Evolutionary conservation across 2,888 invertebrate species (phyloP).

Genomic region (Charanyca ferruginea): DNA sequence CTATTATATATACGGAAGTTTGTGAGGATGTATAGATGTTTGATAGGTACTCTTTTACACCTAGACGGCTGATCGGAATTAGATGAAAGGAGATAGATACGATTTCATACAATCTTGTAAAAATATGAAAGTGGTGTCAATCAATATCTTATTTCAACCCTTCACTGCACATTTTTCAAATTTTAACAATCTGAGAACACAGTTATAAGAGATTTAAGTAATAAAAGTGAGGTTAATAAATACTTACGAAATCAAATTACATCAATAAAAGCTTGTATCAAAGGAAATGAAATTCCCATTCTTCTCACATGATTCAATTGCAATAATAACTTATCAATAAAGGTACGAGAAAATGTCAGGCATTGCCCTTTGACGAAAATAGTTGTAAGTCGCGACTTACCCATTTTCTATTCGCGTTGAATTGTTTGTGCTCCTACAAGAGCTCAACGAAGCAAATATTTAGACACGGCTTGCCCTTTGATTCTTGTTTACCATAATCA

Average conservation of each 20-base stretch:
- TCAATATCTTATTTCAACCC: no score
- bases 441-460: conserved; percentile 47
- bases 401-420: conserved; percentile 18
- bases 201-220: no score
- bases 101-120: no score
- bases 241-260: conserved; percentile 18
- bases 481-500: conserved; percentile 48
- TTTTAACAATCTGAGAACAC: no score
- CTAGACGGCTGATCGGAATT: no score
- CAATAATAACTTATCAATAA: conserved; percentile 32
- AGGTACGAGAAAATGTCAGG: not conserved
- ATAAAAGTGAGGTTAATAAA: conserved; percentile 17
- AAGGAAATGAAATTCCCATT: conserved; percentile 41
- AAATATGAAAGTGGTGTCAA: no score
- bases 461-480: conserved; percentile 36
- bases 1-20: no score
- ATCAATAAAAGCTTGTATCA: conserved; percentile 32
- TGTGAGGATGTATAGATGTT: no score
- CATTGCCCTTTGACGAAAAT: conserved; percentile 27
- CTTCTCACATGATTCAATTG: conserved; percentile 31
- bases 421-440: conserved; percentile 25
- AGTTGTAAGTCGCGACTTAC: conserved; percentile 2
- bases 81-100: no score
- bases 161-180: no score
- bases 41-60: no score